Percentiles rank a stretch among this genome's conserved stretches.
Conservation (phyloP, 2,888 invertebrate genomes). For the Ceramica pisi region DNA sequence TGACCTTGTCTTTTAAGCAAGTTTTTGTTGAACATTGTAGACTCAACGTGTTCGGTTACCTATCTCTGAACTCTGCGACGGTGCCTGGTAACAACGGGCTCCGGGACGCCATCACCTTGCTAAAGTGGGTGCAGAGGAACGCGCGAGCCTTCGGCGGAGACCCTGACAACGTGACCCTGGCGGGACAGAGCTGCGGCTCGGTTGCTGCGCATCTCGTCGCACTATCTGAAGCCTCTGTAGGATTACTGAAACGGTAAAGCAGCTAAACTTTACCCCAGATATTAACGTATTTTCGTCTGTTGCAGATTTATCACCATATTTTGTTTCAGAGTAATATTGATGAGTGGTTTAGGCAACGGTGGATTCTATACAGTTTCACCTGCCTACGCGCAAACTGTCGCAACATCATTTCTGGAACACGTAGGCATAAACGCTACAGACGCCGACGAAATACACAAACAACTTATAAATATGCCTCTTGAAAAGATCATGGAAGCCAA, state of each 20-base stretch:
- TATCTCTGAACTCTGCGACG: slow-evolving; percentile 68
- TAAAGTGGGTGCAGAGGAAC: slow-evolving; percentile 71
- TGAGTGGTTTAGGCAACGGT: slow-evolving; percentile 63
- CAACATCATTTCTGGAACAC: slow-evolving; percentile 34
- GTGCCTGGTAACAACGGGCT: slow-evolving; percentile 75
- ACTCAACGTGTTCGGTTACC: slow-evolving; percentile 73
- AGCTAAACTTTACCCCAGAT: neutral
- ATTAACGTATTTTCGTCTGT: neutral
- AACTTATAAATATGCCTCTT: slow-evolving; percentile 62
- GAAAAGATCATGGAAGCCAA: slow-evolving; percentile 72
- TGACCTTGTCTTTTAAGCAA: neutral
- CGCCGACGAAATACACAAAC: slow-evolving; percentile 59
- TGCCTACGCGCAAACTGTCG: slow-evolving; percentile 54
- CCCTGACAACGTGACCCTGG: slow-evolving; percentile 67
- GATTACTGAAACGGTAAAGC: slow-evolving; percentile 67
- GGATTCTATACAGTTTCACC: slow-evolving; percentile 63
- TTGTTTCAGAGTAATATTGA: slow-evolving; percentile 61
- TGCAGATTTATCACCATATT: neutral
- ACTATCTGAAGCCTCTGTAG: slow-evolving; percentile 62
- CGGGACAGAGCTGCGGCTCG: slow-evolving; percentile 69
- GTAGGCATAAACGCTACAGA: slow-evolving; percentile 79
- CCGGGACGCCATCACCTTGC: slow-evolving; percentile 66
- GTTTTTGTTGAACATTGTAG: slow-evolving; percentile 34
- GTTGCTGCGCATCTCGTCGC: slow-evolving; percentile 66
- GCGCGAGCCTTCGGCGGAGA: slow-evolving; percentile 68